Percentiles rank a stretch among this genome's conserved stretches.
phyloP scores from a whole-genome alignment of 2,888 invertebrate species.

The Exocentrus adspersus region DNA sequence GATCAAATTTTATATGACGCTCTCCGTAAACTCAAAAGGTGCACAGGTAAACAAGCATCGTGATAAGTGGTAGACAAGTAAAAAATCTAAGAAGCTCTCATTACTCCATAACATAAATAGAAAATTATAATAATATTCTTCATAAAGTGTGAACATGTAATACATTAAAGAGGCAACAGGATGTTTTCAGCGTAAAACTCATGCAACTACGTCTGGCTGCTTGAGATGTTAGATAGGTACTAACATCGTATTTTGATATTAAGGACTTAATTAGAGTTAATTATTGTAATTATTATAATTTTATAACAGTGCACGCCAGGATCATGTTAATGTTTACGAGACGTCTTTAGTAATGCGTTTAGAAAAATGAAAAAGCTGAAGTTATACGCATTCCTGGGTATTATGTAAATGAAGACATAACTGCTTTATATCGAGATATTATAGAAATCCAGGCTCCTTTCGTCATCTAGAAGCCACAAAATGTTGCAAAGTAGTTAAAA shows the following conservation, averaged over 20 bases:
- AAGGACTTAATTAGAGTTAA: slow-evolving; percentile 33
- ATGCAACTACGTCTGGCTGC: slow-evolving; percentile 10
- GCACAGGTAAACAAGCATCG: too few species aligned
- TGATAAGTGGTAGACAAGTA: neutral
- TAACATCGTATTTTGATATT: slow-evolving; percentile 28
- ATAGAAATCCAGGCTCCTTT: too few species aligned
- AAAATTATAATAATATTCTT: slow-evolving; percentile 22
- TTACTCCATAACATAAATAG: slow-evolving; percentile 3
- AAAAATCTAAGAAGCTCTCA: neutral
- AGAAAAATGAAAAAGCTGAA: slow-evolving; percentile 7
- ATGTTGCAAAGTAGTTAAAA: too few species aligned
- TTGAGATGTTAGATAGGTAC: slow-evolving; percentile 25
- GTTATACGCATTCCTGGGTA: slow-evolving; percentile 3
- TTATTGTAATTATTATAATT: slow-evolving; percentile 28
- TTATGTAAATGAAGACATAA: neutral
- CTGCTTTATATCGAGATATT: too few species aligned
- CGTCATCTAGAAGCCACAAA: too few species aligned
- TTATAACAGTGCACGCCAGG: slow-evolving; percentile 28
- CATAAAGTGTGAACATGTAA: slow-evolving; percentile 15
- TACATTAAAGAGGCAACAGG: slow-evolving; percentile 18
- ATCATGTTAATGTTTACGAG: slow-evolving; percentile 24
- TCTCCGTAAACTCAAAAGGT: too few species aligned
- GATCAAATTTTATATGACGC: too few species aligned
- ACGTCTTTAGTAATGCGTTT: neutral
- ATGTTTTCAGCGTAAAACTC: slow-evolving; percentile 22